Conservation (phyloP, 1,140 invertebrate genomes). For the Goniozus legneri region DNA sequence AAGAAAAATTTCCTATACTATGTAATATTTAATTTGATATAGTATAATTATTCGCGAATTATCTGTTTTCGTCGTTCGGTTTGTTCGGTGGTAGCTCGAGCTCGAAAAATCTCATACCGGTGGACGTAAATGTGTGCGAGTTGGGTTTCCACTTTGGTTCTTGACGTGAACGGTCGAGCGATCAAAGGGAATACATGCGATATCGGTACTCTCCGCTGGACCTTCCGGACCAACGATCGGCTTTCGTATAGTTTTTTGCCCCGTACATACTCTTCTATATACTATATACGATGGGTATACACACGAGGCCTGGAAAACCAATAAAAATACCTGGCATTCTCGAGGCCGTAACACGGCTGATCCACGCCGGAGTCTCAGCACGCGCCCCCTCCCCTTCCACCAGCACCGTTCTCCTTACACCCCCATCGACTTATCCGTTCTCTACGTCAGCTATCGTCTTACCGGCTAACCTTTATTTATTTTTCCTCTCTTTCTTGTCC, state of each 20-base stretch:
- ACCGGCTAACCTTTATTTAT: neutral
- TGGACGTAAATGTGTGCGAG: no score
- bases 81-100: no score
- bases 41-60: no score
- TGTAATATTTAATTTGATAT: no score
- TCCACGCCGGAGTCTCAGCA: conserved; percentile 9
- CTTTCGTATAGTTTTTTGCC: no score
- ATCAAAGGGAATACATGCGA: conserved; percentile 5
- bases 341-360: conserved; percentile 10
- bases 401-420: conserved; percentile 1
- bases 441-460: no score
- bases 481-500: conserved; percentile 12
- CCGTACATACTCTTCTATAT: no score
- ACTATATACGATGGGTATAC: neutral
- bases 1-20: no score
- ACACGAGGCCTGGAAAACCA: conserved; percentile 22
- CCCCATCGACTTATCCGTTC: no score
- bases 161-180: conserved; percentile 1
- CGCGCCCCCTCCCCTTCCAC: conserved; percentile 14
- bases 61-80: no score
- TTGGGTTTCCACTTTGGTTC: neutral
- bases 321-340: conserved; percentile 33
- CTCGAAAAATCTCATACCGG: no score
- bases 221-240: conserved; percentile 1
- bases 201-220: conserved; percentile 2